Conservation (phyloP, 2,888 invertebrate genomes). For the Aspidiotus rigidus region DNA sequence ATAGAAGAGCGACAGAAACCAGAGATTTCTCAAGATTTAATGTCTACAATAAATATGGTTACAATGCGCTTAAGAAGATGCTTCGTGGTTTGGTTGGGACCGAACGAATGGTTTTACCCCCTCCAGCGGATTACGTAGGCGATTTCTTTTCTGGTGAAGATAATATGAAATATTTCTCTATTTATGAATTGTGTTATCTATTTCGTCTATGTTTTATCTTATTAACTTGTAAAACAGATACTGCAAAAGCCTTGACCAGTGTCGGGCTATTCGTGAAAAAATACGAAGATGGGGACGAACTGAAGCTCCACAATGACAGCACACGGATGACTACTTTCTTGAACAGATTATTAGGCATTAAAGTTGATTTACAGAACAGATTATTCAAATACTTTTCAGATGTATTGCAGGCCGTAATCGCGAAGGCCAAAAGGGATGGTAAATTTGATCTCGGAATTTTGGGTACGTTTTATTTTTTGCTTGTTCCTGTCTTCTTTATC, state of each 20-base stretch:
- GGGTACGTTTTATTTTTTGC: constrained; percentile 45
- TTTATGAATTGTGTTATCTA: too few species aligned
- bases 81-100: constrained; percentile 93
- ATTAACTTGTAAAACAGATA: constrained; percentile 50
- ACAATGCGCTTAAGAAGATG: constrained; percentile 84
- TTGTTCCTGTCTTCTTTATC: neutral
- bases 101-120: constrained; percentile 73
- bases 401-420: constrained; percentile 81
- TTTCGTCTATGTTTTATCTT: too few species aligned
- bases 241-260: constrained; percentile 86
- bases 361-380: constrained; percentile 91
- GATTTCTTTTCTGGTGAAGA: constrained; percentile 72
- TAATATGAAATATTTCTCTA: neutral
- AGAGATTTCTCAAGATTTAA: constrained; percentile 96
- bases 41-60: constrained; percentile 97
- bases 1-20: constrained; percentile 93
- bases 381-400: constrained; percentile 97
- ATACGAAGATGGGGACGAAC: constrained; percentile 66
- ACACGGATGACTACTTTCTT: constrained; percentile 98
- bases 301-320: constrained; percentile 83
- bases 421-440: constrained; percentile 86
- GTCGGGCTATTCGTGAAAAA: constrained; percentile 88
- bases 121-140: constrained; percentile 71
- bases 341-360: constrained; percentile 94
- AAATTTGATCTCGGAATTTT: constrained; percentile 88